These are phyloP conservation scores for Corapipo altera DNA, from an alignment of 2,113 vertebrate genomes.

Conservation along the genomic window DNA sequence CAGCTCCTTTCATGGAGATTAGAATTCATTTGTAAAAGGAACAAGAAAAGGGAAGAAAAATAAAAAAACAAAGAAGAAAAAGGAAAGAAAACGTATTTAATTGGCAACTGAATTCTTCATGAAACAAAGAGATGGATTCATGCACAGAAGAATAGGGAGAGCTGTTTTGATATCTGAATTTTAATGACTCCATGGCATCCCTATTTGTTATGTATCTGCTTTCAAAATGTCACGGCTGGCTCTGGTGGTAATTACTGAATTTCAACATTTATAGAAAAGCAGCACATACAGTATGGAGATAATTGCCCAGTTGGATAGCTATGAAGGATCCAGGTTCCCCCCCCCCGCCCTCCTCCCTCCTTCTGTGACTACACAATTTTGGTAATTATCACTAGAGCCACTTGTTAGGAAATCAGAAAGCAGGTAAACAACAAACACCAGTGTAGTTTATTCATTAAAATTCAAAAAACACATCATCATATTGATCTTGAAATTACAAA, in stretches of 20 bases:
- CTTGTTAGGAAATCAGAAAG: conserved; percentile 73
- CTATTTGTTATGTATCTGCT: conserved; percentile 71
- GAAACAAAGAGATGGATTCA: conserved; percentile 63
- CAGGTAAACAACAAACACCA: conserved; percentile 70
- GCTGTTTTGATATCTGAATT: conserved; percentile 67
- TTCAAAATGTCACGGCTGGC: conserved; percentile 68
- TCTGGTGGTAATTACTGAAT: conserved; percentile 74
- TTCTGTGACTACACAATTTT: conserved; percentile 59
- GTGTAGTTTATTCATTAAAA: conserved; percentile 63
- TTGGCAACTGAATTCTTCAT: conserved; percentile 52
- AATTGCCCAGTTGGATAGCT: conserved; percentile 73
- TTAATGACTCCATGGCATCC: conserved; percentile 72
- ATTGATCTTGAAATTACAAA: conserved; percentile 60
- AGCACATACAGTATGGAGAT: conserved; percentile 67
- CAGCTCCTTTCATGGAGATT: neutral
- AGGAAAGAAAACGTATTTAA: conserved; percentile 50
- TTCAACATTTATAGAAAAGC: conserved; percentile 69
- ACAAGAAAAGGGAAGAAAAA: neutral
- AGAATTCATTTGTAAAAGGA: conserved; percentile 13
- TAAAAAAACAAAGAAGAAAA: neutral
- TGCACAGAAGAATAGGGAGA: conserved; percentile 36
- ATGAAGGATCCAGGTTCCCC: conserved; percentile 51
- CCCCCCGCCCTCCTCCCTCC: neutral
- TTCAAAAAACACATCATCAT: conserved; percentile 46
- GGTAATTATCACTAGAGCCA: conserved; percentile 68